A percentile compares a stretch with the other conserved stretches of the same genome.
phyloP scores from a whole-genome alignment of 2,888 invertebrate species.

The Patella pellucida region DNA sequence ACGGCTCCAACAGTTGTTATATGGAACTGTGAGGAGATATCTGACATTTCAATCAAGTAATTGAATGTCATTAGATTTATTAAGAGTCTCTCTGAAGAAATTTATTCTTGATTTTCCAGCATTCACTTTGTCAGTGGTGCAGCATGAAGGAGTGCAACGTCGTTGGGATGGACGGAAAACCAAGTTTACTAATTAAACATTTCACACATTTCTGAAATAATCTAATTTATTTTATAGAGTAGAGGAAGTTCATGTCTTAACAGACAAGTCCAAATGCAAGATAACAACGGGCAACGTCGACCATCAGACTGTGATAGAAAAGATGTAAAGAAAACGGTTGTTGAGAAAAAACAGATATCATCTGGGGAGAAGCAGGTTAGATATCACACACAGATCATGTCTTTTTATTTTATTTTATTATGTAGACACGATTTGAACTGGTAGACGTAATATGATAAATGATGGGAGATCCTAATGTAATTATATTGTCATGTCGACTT shows the following conservation, averaged over 20 bases:
- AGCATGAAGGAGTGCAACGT: too few relatives aligned
- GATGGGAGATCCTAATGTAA: too few relatives aligned
- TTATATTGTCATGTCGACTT: neutral
- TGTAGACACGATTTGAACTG: too few relatives aligned
- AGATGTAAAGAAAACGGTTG: conserved; percentile 34
- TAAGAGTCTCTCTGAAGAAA: too few relatives aligned
- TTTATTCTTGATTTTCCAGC: too few relatives aligned
- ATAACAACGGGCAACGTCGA: neutral
- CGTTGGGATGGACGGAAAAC: too few relatives aligned
- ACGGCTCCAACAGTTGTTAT: too few relatives aligned
- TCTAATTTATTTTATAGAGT: neutral
- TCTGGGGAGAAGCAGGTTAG: conserved; percentile 45
- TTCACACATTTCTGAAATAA: neutral
- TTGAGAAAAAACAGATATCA: conserved; percentile 39
- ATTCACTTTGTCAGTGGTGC: too few relatives aligned
- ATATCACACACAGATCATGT: neutral
- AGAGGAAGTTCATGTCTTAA: conserved; percentile 9
- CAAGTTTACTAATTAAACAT: neutral
- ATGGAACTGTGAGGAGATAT: too few relatives aligned
- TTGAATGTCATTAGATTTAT: too few relatives aligned
- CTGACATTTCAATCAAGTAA: too few relatives aligned
- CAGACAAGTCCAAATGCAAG: neutral
- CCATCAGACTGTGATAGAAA: conserved; percentile 25
- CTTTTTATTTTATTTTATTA: neutral
- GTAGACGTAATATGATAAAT: too few relatives aligned